These are phyloP conservation scores for Lepus americanus DNA, from an alignment of 2,113 vertebrate species.

Conservation along the genomic window DNA sequence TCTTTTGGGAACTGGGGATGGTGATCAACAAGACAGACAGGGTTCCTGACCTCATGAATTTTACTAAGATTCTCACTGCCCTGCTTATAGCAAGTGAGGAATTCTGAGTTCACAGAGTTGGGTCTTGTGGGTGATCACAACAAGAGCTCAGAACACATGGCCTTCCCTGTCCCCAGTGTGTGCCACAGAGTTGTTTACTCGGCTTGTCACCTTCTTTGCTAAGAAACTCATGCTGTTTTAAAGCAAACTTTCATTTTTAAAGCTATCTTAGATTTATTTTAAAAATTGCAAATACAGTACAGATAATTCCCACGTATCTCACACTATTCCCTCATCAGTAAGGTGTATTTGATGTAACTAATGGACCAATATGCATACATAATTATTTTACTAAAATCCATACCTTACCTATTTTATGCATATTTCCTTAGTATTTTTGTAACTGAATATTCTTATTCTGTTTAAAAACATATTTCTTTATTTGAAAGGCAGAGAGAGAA, in stretches of 20 bases:
- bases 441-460: neutral
- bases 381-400: neutral
- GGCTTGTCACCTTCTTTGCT: neutral
- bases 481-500: too few species aligned
- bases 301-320: neutral
- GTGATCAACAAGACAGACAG: neutral
- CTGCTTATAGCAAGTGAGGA: neutral
- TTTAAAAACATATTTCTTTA: too few species aligned
- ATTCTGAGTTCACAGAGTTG: neutral
- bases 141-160: neutral
- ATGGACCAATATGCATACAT: neutral
- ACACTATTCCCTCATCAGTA: neutral
- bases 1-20: neutral
- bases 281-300: neutral
- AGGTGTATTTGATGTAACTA: neutral
- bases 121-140: neutral
- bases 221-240: neutral
- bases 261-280: neutral
- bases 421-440: neutral
- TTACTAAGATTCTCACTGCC: neutral
- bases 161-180: rapidly evolving
- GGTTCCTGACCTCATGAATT: neutral
- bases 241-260: neutral
- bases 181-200: neutral
- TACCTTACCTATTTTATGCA: neutral